Evolutionary conservation across 2,888 invertebrate species (phyloP).

Genomic region (Pycnomerus fuliginosus): DNA sequence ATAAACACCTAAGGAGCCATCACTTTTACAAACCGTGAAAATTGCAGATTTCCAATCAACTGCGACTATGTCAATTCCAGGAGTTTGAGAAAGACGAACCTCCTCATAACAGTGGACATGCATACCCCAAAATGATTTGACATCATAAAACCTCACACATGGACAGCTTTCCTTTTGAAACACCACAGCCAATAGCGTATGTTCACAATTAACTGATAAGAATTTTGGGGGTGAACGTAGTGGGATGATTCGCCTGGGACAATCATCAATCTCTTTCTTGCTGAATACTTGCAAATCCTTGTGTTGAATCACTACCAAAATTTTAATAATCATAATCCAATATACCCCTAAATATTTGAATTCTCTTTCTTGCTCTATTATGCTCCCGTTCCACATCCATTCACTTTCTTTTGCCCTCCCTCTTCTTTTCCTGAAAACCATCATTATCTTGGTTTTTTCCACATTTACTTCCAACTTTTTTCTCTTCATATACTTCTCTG

Average conservation of each 20-base stretch:
- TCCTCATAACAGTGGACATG: conserved; percentile 53
- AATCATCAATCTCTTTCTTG: conserved; percentile 54
- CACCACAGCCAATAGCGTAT: conserved; percentile 70
- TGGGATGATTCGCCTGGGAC: conserved; percentile 56
- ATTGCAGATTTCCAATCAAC: conserved; percentile 86
- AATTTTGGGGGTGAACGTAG: conserved; percentile 63
- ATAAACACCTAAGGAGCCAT: conserved; percentile 56
- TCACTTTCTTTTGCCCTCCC: no score
- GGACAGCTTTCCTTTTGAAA: conserved; percentile 58
- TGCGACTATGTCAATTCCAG: conserved; percentile 56
- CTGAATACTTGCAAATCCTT: no score
- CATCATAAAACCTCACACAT: conserved; percentile 66
- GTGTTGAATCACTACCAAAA: no score
- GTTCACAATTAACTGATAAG: conserved; percentile 76
- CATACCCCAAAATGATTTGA: conserved; percentile 66
- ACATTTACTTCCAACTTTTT: no score
- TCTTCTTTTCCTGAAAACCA: no score
- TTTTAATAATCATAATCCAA: no score
- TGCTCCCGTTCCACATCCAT: no score
- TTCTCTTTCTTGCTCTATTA: no score
- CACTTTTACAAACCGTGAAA: conserved; percentile 71
- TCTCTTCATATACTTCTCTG: no score
- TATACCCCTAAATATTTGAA: no score
- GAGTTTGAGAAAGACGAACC: conserved; percentile 57
- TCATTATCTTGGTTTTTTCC: no score